Percentiles rank a stretch among this genome's conserved stretches.
Evolutionary conservation across 2,888 invertebrate species (phyloP).

Genomic region (Macrostomum cliftonense): DNA sequence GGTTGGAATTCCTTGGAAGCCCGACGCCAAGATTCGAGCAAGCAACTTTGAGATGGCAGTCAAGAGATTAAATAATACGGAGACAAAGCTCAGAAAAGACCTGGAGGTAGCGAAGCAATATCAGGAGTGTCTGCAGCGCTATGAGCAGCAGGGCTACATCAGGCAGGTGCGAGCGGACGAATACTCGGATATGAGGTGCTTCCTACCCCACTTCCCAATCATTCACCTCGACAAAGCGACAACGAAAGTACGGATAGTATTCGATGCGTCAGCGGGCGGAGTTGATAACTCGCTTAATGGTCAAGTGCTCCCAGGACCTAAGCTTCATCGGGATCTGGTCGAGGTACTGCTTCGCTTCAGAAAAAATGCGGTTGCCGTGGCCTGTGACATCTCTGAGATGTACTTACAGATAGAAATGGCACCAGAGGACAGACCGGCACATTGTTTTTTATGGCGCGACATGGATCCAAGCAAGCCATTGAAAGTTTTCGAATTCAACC

Average conservation of each 20-base stretch:
- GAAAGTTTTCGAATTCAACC: conserved; percentile 2
- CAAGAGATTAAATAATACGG: conserved; percentile 7
- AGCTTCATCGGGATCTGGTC: conserved; percentile 14
- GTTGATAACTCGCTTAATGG: conserved; percentile 11
- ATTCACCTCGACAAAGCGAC: conserved; percentile 6
- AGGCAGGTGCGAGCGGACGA: background rate
- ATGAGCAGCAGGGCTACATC: conserved; percentile 10
- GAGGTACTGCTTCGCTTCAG: conserved; percentile 11
- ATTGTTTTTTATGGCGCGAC: conserved; percentile 10
- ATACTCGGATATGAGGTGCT: background rate
- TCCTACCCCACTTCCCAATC: conserved; percentile 6
- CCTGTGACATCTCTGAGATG: conserved; percentile 11
- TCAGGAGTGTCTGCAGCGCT: conserved; percentile 5
- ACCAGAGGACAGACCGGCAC: conserved; percentile 1
- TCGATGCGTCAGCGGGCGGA: conserved; percentile 13
- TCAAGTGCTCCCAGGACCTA: conserved; percentile 13
- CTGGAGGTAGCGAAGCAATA: conserved; percentile 8
- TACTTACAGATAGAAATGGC: conserved; percentile 6
- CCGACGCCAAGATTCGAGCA: background rate
- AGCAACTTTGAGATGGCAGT: background rate
- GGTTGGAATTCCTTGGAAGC: conserved; percentile 4
- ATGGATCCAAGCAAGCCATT: background rate
- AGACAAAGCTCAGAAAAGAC: conserved; percentile 8
- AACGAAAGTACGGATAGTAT: conserved; percentile 12
- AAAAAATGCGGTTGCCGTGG: background rate